Base-by-base conservation (phyloP, 2,888 invertebrate species). In the Hartigia nigra region DNA sequence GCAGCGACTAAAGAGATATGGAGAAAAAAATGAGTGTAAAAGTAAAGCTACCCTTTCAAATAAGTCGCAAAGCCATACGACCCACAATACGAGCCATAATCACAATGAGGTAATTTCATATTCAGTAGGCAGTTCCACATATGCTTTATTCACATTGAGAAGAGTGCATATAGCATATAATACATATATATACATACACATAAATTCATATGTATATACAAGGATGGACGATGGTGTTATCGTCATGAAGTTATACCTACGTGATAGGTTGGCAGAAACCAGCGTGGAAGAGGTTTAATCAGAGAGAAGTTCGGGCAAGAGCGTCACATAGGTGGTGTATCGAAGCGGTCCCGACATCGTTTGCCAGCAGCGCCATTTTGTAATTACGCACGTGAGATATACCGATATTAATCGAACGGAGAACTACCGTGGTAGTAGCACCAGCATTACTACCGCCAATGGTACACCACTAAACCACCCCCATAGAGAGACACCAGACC, bases 391-490 rank as follows among this genome's bases (percentile, higher is more conserved):
- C 70, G 81, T 76, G 78, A 82, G 84, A 82, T 83, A 82, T 81
- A 82, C 83, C 84, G 86, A 84, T 86, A 86, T 86, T 86, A 85
- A 86, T 86, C 85, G 85, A 82, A 81, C 69, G 32, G 32, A 75
- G 31, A 9, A 55, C 39, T 23, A 23, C 23, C 23, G 39, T 23
- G 39, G 23, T 55, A 55, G 39, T 23, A 55, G 23, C 5, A 55
- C 23, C 39, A 55, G 23, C 39, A 23, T 55, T 5, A 23, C 39
- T 55, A 23, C 39, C 39, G 23, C 39, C 39, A 55, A 55, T 23
- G 39, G 39, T 55, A 55, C 39, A 55, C 39, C 39, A 9, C 39
- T 23, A 23, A 55, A 55, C 39, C 39, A 55, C 23, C 23, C 39
- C 39, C 23, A 9, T 55, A 23, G 23, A 39, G 39, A 55, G 23